These are phyloP conservation scores for Indri indri DNA, from an alignment of 2,113 vertebrate genomes.

Conservation along the genomic window DNA sequence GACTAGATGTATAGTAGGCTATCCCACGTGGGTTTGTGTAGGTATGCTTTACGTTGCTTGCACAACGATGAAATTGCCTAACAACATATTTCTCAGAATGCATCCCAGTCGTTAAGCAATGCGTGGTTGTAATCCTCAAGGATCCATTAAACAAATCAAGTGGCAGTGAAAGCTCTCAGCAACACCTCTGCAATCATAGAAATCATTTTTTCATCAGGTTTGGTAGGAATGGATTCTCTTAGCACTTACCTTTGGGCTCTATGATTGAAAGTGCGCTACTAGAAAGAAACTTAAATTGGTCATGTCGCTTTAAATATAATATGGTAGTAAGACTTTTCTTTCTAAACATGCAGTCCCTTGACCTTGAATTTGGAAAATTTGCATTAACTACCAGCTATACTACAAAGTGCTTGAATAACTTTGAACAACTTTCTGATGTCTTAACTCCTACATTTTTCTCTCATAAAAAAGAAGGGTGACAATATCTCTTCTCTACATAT, in stretches of 20 bases:
- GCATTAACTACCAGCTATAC: neutral
- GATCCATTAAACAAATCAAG: neutral
- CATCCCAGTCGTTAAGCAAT: neutral
- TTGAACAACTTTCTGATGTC: neutral
- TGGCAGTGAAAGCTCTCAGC: neutral
- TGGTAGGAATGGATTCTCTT: neutral
- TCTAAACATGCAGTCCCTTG: neutral
- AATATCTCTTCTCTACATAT: neutral
- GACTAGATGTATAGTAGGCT: neutral
- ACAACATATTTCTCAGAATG: neutral
- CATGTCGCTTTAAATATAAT: conserved; percentile 26
- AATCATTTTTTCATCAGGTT: neutral
- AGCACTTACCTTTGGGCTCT: neutral
- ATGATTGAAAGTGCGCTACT: neutral
- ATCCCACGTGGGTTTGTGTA: neutral
- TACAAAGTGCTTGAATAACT: neutral
- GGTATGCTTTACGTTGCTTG: neutral
- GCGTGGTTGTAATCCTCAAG: neutral
- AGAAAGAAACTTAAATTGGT: neutral
- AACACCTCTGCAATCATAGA: neutral
- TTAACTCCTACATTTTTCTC: neutral
- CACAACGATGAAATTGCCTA: neutral
- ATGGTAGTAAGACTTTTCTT: neutral
- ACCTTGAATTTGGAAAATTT: conserved; percentile 29
- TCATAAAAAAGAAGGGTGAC: neutral